Evolutionary conservation across 2,888 invertebrate genomes (phyloP).

Genomic region (Drosophila imparisetae): DNA sequence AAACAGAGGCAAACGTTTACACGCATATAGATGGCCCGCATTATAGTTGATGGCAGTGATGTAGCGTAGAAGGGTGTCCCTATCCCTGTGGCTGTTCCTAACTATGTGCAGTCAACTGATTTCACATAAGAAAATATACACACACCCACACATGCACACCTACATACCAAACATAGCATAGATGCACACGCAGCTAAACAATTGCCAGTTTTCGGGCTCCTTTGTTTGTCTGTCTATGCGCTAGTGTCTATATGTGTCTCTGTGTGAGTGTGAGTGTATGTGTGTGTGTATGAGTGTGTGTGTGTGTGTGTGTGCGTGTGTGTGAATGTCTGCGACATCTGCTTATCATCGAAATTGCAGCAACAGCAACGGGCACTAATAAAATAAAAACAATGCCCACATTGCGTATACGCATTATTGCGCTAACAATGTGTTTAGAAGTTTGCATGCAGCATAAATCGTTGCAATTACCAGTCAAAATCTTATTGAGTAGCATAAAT

Average conservation of each 20-base stretch:
- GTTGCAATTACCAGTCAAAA: constrained; percentile 14
- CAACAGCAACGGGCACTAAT: constrained; percentile 47
- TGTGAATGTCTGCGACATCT: constrained; percentile 33
- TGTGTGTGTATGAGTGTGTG: constrained; percentile 9
- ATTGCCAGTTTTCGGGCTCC: constrained; percentile 63
- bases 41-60: constrained; percentile 38
- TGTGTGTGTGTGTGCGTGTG: constrained; percentile 14
- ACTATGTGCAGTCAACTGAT: constrained; percentile 70
- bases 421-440: constrained; percentile 4
- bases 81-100: constrained; percentile 20
- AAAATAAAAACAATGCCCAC: constrained; percentile 37
- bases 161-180: constrained; percentile 17
- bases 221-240: constrained; percentile 51
- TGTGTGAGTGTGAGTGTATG: constrained; percentile 7
- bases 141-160: constrained; percentile 24
- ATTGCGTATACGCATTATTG: constrained; percentile 63
- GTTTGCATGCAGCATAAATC: constrained; percentile 25
- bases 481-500: background rate
- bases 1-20: constrained; percentile 66
- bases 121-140: constrained; percentile 48
- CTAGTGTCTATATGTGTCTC: constrained; percentile 6
- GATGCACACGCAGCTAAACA: constrained; percentile 48
- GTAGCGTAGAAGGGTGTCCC: background rate
- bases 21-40: constrained; percentile 78
- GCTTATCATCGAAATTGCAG: constrained; percentile 72